Evolutionary conservation across 2,888 invertebrate species (phyloP).

Genomic region (Drosophila cognata): DNA sequence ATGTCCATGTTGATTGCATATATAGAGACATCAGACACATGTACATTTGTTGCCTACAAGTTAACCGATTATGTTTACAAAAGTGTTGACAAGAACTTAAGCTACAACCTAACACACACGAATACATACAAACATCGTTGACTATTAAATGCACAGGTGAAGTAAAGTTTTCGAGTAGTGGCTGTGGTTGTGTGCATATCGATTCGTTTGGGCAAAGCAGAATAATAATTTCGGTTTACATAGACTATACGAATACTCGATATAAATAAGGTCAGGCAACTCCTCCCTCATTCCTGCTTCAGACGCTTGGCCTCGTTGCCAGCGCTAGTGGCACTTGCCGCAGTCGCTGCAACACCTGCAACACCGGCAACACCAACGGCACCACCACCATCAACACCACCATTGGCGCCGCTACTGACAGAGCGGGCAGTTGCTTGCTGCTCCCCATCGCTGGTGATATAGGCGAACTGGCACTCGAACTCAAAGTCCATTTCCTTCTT

Average conservation of each 20-base stretch:
- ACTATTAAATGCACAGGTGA: slow-evolving; percentile 67
- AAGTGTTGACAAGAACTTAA: slow-evolving; percentile 50
- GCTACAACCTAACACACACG: slow-evolving; percentile 62
- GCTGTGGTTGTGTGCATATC: slow-evolving; percentile 28
- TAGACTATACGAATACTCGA: slow-evolving; percentile 33
- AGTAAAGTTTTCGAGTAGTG: slow-evolving; percentile 12
- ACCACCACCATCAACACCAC: neutral
- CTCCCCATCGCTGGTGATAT: slow-evolving; percentile 74
- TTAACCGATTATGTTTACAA: slow-evolving; percentile 49
- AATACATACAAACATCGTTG: slow-evolving; percentile 48
- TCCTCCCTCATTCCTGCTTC: slow-evolving; percentile 82
- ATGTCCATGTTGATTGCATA: slow-evolving; percentile 9
- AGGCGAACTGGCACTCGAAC: slow-evolving; percentile 84
- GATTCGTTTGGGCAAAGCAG: slow-evolving; percentile 16
- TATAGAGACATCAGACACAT: slow-evolving; percentile 6
- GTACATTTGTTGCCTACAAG: slow-evolving; percentile 50
- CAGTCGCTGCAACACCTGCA: neutral
- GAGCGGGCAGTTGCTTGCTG: slow-evolving; percentile 55
- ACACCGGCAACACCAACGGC: neutral
- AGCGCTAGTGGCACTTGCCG: slow-evolving; percentile 11
- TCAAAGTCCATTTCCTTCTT: slow-evolving; percentile 83
- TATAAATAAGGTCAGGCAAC: slow-evolving; percentile 17
- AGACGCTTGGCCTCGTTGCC: slow-evolving; percentile 80
- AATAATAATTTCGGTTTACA: slow-evolving; percentile 40
- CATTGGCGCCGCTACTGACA: slow-evolving; percentile 22